A percentile compares a stretch with the other conserved stretches of the same genome.
These are phyloP conservation scores for Channa maculata DNA, from an alignment of 2,113 vertebrate species.

Conservation along the genomic window DNA sequence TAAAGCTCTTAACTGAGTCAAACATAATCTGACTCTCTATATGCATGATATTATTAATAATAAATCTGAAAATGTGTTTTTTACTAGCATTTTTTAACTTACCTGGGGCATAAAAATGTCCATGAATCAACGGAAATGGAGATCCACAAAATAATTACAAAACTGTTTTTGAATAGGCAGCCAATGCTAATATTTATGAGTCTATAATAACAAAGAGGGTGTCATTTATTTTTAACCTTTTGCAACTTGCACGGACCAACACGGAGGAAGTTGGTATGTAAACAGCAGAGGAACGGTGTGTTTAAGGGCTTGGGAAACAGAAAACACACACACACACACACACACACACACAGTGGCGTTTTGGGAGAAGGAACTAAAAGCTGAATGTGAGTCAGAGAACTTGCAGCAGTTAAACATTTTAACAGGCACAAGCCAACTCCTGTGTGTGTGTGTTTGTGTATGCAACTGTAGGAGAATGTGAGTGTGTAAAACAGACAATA, in stretches of 20 bases:
- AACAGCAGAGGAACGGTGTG: conserved; percentile 42
- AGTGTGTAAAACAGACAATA: conserved; percentile 56
- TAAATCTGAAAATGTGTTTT: neutral
- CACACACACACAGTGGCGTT: conserved; percentile 39
- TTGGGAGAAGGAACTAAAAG: conserved; percentile 61
- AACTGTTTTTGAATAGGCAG: conserved; percentile 8
- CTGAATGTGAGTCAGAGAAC: conserved; percentile 75
- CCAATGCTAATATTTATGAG: conserved; percentile 39
- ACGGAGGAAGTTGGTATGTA: conserved; percentile 51
- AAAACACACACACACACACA: conserved; percentile 44
- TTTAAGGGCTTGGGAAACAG: conserved; percentile 40
- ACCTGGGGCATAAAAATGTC: neutral
- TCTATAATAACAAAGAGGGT: conserved; percentile 13
- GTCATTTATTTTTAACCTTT: conserved; percentile 27
- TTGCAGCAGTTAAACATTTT: conserved; percentile 73
- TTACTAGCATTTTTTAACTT: neutral
- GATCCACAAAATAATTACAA: neutral
- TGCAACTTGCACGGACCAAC: conserved; percentile 38
- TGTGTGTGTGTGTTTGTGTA: conserved; percentile 33
- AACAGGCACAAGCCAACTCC: conserved; percentile 61
- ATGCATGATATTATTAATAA: neutral
- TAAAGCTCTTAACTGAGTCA: neutral
- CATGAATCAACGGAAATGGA: neutral
- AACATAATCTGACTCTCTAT: neutral
- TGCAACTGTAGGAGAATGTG: conserved; percentile 3